Evolutionary conservation across 2,797 vertebrate genomes (phyloP).

Genomic region (Novumbra hubbsi): DNA sequence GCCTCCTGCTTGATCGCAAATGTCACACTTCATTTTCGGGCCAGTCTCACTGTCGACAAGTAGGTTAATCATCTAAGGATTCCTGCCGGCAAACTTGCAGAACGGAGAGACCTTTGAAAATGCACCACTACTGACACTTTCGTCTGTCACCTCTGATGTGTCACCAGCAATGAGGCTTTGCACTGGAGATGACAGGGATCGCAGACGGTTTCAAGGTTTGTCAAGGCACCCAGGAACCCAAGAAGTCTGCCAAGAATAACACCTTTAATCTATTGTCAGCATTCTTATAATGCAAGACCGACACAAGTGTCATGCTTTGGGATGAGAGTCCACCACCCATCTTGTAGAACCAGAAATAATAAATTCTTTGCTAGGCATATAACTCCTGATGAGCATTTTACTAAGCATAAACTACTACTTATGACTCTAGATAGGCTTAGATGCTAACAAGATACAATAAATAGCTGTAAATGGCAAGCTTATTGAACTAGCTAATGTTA

Average conservation of each 20-base stretch:
- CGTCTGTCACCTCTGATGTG: not conserved
- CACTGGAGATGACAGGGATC: not conserved
- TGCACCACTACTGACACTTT: conserved; percentile 2
- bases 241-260: conserved; percentile 1
- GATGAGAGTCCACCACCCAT: not conserved
- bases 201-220: not conserved
- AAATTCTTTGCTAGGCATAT: too few species aligned
- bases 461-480: too few species aligned
- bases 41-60: conserved; percentile 13
- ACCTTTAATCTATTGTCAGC: not conserved
- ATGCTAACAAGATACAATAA: too few species aligned
- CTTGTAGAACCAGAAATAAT: too few species aligned
- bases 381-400: too few species aligned
- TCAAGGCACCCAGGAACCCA: not conserved
- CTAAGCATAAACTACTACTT: too few species aligned
- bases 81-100: not conserved
- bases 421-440: too few species aligned
- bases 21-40: conserved; percentile 50
- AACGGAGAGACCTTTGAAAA: conserved; percentile 3
- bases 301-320: not conserved
- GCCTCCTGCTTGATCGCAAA: conserved; percentile 54
- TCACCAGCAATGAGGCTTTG: not conserved
- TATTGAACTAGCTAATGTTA: too few species aligned
- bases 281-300: not conserved
- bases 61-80: conserved; percentile 5